Evolutionary conservation across 2,888 invertebrate genomes (phyloP).

Genomic region (Chouioia cunea): DNA sequence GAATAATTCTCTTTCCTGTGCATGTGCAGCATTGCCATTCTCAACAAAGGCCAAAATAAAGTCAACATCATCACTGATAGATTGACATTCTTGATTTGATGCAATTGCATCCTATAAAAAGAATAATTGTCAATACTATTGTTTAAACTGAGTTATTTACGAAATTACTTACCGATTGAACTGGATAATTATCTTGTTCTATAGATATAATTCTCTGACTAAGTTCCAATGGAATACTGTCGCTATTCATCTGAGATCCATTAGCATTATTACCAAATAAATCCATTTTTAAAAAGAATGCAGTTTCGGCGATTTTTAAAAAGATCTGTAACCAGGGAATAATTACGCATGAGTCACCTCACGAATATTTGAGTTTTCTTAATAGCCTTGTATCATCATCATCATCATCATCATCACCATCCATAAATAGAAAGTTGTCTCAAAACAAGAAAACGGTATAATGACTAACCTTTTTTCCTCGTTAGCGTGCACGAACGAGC

Average conservation of each 20-base stretch:
- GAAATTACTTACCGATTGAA: slow-evolving; percentile 32
- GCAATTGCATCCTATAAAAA: slow-evolving; percentile 46
- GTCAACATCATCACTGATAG: slow-evolving; percentile 70
- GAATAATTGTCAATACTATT: slow-evolving; percentile 10
- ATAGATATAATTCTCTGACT: slow-evolving; percentile 53
- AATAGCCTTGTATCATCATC: slow-evolving; percentile 13
- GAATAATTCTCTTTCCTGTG: slow-evolving; percentile 65
- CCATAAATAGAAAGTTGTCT: slow-evolving; percentile 20
- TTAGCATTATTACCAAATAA: slow-evolving; percentile 19
- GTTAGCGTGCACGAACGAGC: background rate
- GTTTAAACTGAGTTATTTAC: background rate
- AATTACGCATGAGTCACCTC: slow-evolving; percentile 23
- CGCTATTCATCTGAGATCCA: slow-evolving; percentile 30
- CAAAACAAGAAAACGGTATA: background rate
- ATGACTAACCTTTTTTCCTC: slow-evolving; percentile 6
- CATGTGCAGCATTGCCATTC: slow-evolving; percentile 61
- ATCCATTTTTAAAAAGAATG: slow-evolving; percentile 24
- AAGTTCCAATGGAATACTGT: slow-evolving; percentile 47
- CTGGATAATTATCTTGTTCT: slow-evolving; percentile 51
- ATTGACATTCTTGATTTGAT: slow-evolving; percentile 38
- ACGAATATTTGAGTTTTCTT: slow-evolving; percentile 7
- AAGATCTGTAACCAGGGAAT: slow-evolving; percentile 6
- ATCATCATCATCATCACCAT: slow-evolving; percentile 36
- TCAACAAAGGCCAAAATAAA: slow-evolving; percentile 76
- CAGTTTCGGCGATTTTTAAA: background rate